phyloP scores from a whole-genome alignment of 2,888 invertebrate genomes.

The Drosophila helvetica region DNA sequence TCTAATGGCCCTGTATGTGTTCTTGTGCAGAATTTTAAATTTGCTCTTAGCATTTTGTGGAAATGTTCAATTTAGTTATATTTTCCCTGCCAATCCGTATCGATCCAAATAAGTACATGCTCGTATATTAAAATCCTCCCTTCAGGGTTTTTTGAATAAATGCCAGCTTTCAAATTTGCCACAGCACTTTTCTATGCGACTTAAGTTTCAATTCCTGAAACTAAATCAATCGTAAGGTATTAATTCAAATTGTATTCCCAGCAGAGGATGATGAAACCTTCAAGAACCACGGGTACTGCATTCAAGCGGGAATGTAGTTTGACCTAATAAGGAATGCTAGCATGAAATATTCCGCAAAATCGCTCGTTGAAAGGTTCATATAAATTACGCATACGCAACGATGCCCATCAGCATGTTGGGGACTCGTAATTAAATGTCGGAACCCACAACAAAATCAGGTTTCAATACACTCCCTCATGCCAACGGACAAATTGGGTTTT shows the following conservation, averaged over 20 bases:
- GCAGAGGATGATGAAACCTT: conserved; percentile 2
- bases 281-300: conserved; percentile 3
- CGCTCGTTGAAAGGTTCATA: conserved; percentile 5
- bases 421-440: conserved; percentile 41
- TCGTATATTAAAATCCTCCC: background rate
- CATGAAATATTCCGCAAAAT: conserved; percentile 16
- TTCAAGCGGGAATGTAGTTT: conserved; percentile 6
- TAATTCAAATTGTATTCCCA: conserved; percentile 17
- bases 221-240: background rate
- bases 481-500: conserved; percentile 16
- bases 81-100: background rate
- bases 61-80: background rate
- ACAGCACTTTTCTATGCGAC: background rate
- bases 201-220: background rate
- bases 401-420: conserved; percentile 17
- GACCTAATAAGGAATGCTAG: background rate
- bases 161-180: background rate
- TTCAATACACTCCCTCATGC: conserved; percentile 19
- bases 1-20: background rate
- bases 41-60: background rate
- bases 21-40: conserved; percentile 5
- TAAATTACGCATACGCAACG: conserved; percentile 33
- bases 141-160: background rate
- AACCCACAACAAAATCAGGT: conserved; percentile 26
- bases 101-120: background rate